Percentiles rank a stretch among this genome's conserved stretches.
phyloP scores from a whole-genome alignment of 1,140 invertebrate species.

The Lucilia sericata region DNA sequence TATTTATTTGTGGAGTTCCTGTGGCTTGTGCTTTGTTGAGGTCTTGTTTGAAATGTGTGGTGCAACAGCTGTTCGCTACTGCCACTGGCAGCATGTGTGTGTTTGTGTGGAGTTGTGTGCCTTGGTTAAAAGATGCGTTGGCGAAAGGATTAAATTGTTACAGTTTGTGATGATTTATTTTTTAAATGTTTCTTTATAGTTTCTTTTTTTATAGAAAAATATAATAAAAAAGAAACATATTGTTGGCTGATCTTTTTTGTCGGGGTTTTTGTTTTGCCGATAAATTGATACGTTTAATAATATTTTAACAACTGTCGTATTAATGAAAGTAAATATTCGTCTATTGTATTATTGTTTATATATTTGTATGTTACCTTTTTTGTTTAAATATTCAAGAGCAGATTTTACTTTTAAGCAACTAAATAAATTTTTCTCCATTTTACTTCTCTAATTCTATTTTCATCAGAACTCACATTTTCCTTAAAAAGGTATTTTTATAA shows the following conservation, averaged over 20 bases:
- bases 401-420: neutral
- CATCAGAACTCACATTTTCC: too few species aligned
- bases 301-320: conserved; percentile 44
- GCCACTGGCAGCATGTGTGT: neutral
- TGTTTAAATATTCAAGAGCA: neutral
- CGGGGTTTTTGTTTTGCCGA: neutral
- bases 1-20: conserved; percentile 15
- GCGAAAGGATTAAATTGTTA: conserved; percentile 41
- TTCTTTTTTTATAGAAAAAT: neutral
- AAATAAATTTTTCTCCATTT: too few species aligned
- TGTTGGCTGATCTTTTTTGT: neutral
- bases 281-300: conserved; percentile 35
- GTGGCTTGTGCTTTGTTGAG: conserved; percentile 29
- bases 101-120: neutral
- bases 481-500: too few species aligned
- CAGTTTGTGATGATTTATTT: conserved; percentile 28
- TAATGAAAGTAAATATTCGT: conserved; percentile 15
- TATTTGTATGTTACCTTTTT: too few species aligned
- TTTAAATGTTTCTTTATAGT: neutral
- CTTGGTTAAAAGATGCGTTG: conserved; percentile 12
- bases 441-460: too few species aligned
- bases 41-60: conserved; percentile 13
- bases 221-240: neutral
- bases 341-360: too few species aligned
- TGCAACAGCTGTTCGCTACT: conserved; percentile 32